A percentile compares a stretch with the other conserved stretches of the same genome.
Conservation (phyloP, 2,888 invertebrate species). For the Icerya purchasi region DNA sequence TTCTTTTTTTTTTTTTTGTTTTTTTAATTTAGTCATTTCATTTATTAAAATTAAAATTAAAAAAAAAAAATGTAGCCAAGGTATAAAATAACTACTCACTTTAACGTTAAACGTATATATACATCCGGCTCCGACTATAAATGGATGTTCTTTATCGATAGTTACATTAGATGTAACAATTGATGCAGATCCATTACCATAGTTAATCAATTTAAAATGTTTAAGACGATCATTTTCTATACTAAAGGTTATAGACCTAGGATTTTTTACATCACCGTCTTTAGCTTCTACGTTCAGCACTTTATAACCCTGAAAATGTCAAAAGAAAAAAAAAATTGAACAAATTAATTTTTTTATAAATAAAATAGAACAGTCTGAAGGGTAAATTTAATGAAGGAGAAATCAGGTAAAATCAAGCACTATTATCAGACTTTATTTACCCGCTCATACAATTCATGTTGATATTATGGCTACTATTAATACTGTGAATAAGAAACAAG, state of each 20-base stretch:
- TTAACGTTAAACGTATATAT: conserved; percentile 48
- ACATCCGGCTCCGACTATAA: conserved; percentile 52
- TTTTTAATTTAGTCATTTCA: no score
- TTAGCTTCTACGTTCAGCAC: conserved; percentile 50
- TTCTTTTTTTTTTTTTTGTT: no score
- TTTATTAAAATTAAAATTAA: no score
- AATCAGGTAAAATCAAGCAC: neutral
- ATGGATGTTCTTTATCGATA: conserved; percentile 51
- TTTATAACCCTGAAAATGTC: conserved; percentile 30
- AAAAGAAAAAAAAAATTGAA: neutral
- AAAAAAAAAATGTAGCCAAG: no score
- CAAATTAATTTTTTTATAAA: neutral
- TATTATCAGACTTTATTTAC: no score
- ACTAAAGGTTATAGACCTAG: conserved; percentile 40
- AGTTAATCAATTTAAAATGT: conserved; percentile 40
- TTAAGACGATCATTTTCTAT: conserved; percentile 44
- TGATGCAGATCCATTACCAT: conserved; percentile 26
- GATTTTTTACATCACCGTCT: conserved; percentile 61
- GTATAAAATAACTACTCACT: no score
- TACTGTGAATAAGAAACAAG: no score
- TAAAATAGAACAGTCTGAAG: conserved; percentile 3
- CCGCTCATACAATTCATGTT: no score
- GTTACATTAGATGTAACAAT: conserved; percentile 39
- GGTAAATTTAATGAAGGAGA: neutral
- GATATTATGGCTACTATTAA: no score